Evolutionary conservation across 2,888 invertebrate genomes (phyloP).

Genomic region (Ophioninae sp.): DNA sequence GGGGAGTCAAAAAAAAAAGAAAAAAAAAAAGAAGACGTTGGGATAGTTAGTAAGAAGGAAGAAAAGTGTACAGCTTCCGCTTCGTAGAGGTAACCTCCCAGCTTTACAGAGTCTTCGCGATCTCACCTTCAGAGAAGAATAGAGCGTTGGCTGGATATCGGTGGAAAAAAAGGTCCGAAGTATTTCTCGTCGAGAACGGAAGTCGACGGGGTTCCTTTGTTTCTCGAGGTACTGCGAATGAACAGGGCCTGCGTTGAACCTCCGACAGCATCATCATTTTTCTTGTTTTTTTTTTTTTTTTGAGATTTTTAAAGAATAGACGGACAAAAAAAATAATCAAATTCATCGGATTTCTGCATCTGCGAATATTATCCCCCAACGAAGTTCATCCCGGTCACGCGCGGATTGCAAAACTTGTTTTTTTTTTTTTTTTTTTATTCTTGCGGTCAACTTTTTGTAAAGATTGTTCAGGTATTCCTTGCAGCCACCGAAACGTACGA

Average conservation of each 20-base stretch:
- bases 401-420: not conserved
- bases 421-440: not conserved
- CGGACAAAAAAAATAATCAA: conserved; percentile 28
- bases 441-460: not conserved
- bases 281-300: conserved; percentile 4
- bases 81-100: conserved; percentile 16
- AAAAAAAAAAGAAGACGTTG: conserved; percentile 18
- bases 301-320: conserved; percentile 29
- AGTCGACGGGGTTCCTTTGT: conserved; percentile 24
- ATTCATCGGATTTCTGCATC: no score
- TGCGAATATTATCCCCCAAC: not conserved
- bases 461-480: not conserved
- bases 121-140: conserved; percentile 4
- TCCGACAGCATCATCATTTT: conserved; percentile 25
- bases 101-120: conserved; percentile 38
- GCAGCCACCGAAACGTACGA: no score
- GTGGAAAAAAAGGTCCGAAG: conserved; percentile 1
- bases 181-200: not conserved
- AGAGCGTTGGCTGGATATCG: conserved; percentile 36
- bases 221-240: conserved; percentile 11
- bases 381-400: not conserved
- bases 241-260: conserved; percentile 13
- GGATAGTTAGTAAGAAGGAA: conserved; percentile 28
- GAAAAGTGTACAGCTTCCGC: conserved; percentile 30
- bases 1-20: conserved; percentile 9